Percentiles rank a stretch among this genome's conserved stretches.
Evolutionary conservation across 2,113 vertebrate species (phyloP).

Genomic region (Colinus virginianus): DNA sequence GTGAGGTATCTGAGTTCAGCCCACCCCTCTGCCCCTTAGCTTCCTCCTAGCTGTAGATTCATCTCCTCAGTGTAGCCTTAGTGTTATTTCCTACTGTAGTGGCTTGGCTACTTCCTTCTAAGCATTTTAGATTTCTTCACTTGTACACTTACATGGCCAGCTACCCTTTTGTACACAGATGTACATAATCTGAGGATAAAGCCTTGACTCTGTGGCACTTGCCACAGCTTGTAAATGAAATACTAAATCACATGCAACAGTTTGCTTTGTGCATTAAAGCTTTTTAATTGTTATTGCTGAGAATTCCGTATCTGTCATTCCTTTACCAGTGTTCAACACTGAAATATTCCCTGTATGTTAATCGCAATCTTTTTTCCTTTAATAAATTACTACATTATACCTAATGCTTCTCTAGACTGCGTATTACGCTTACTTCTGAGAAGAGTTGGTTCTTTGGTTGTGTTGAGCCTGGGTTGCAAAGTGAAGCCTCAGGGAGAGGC

Average conservation of each 20-base stretch:
- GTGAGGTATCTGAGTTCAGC: conserved; percentile 11
- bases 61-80: not conserved
- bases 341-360: not conserved
- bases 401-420: not conserved
- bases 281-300: not conserved
- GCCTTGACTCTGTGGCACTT: not conserved
- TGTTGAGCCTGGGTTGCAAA: not conserved
- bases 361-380: not conserved
- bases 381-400: not conserved
- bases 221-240: not conserved
- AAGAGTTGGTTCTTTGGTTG: not conserved
- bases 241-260: not conserved
- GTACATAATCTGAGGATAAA: not conserved
- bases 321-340: not conserved
- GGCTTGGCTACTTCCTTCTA: conserved; percentile 2
- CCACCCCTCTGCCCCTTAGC: not conserved
- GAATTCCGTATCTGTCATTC: not conserved
- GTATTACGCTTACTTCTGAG: not conserved
- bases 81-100: not conserved
- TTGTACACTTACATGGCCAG: not conserved
- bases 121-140: not conserved
- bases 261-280: not conserved
- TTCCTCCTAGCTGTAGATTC: not conserved
- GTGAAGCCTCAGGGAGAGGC: not conserved
- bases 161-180: not conserved